phyloP scores from a whole-genome alignment of 92 coral and sea anemone species.

The Chrysogorgia sp. region DNA sequence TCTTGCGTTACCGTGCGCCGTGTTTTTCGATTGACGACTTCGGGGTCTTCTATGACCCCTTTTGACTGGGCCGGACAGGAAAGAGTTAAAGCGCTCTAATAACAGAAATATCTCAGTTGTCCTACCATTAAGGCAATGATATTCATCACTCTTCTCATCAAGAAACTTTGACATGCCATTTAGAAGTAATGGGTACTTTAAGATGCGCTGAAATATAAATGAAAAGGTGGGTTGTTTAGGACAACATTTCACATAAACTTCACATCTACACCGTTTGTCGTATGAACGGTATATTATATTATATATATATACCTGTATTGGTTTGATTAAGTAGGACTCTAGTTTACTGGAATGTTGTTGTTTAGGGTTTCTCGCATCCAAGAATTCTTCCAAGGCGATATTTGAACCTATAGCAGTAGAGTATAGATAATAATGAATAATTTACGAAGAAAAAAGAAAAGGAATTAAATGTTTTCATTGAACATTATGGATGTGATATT shows the following conservation, averaged over 20 bases:
- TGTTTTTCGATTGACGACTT: too few species aligned
- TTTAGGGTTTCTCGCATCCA: slow-evolving; percentile 96
- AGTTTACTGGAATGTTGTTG: slow-evolving; percentile 98
- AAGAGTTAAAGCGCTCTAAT: not conserved
- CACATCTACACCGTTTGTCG: not conserved
- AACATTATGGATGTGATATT: too few species aligned
- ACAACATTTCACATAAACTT: not conserved
- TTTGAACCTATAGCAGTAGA: slow-evolving; percentile 65
- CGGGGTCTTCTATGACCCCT: too few species aligned
- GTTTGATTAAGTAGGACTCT: slow-evolving; percentile 93
- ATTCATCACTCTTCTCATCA: slow-evolving; percentile 78
- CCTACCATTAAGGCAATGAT: slow-evolving; percentile 79
- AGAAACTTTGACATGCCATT: slow-evolving; percentile 81
- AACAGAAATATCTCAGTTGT: not conserved
- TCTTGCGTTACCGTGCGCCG: too few species aligned
- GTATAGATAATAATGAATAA: not conserved
- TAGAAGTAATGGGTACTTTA: slow-evolving; percentile 86
- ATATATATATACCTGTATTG: slow-evolving; percentile 82
- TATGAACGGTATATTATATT: not conserved
- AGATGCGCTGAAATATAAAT: slow-evolving; percentile 70
- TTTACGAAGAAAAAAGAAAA: not conserved
- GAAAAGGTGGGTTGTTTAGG: not conserved
- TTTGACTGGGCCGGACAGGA: too few species aligned
- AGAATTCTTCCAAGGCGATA: slow-evolving; percentile 81
- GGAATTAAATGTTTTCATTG: not conserved